These are phyloP conservation scores for Polydrusus cervinus DNA, from an alignment of 2,888 invertebrate genomes.

Conservation along the genomic window DNA sequence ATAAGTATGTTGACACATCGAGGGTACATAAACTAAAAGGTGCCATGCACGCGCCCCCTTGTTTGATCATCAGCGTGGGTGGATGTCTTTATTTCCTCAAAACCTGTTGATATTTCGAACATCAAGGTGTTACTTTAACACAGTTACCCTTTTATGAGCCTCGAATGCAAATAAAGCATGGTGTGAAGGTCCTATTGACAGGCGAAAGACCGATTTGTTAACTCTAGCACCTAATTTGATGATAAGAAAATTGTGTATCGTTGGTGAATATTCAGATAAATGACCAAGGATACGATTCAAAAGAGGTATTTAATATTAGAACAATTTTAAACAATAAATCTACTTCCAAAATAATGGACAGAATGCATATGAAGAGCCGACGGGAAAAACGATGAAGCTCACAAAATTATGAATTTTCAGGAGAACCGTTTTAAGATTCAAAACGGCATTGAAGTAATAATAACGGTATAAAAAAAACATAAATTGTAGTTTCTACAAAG, in stretches of 20 bases:
- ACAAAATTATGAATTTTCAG: too few species aligned
- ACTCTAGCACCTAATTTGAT: slow-evolving; percentile 42
- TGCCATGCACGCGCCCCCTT: slow-evolving; percentile 62
- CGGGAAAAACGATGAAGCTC: too few species aligned
- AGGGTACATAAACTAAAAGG: slow-evolving; percentile 53
- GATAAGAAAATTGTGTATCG: slow-evolving; percentile 26
- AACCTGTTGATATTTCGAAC: slow-evolving; percentile 62
- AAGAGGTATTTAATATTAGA: too few species aligned
- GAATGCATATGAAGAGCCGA: too few species aligned
- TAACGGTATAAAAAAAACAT: too few species aligned
- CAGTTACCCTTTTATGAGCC: slow-evolving; percentile 44
- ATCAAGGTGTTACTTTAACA: slow-evolving; percentile 59
- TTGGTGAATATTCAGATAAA: not conserved
- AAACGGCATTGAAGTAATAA: too few species aligned
- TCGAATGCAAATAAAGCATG: slow-evolving; percentile 51
- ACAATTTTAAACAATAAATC: too few species aligned
- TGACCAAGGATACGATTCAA: not conserved
- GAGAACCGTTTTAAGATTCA: too few species aligned
- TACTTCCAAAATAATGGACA: too few species aligned
- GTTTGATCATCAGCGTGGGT: slow-evolving; percentile 62
- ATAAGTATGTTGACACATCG: slow-evolving; percentile 41
- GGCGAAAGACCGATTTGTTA: slow-evolving; percentile 48
- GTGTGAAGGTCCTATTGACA: slow-evolving; percentile 38
- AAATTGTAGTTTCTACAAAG: too few species aligned
- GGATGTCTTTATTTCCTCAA: slow-evolving; percentile 59